Conservation (phyloP, 2,888 invertebrate genomes). For the Agrotis exclamationis region DNA sequence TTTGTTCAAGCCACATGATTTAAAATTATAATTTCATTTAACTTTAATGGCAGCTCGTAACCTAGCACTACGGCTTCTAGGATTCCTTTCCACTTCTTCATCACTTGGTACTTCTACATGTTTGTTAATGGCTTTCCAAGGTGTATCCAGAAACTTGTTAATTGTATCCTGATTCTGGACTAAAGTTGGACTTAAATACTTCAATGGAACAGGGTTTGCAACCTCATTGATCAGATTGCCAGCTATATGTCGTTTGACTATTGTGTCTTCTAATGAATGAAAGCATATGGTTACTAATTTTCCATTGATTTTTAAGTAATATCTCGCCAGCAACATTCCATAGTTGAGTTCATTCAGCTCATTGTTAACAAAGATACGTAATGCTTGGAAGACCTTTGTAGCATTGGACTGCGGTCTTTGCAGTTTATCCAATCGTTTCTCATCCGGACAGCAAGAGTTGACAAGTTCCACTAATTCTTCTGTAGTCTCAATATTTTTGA, state of each 20-base stretch:
- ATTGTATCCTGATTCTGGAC: slow-evolving; percentile 92
- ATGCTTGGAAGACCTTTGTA: slow-evolving; percentile 97
- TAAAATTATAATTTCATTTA: slow-evolving; percentile 78
- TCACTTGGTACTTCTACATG: slow-evolving; percentile 94
- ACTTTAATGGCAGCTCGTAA: slow-evolving; percentile 96
- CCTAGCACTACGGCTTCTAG: slow-evolving; percentile 97
- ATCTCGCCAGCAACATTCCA: slow-evolving; percentile 95
- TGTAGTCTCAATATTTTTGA: slow-evolving; percentile 95
- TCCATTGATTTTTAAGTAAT: slow-evolving; percentile 95
- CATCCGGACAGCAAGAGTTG: slow-evolving; percentile 91
- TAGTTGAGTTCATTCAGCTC: slow-evolving; percentile 98
- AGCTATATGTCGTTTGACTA: slow-evolving; percentile 97
- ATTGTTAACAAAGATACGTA: slow-evolving; percentile 98
- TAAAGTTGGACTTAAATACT: slow-evolving; percentile 92
- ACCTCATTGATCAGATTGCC: slow-evolving; percentile 94
- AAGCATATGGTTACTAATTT: slow-evolving; percentile 96
- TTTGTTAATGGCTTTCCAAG: slow-evolving; percentile 95
- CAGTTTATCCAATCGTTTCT: slow-evolving; percentile 93
- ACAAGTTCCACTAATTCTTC: slow-evolving; percentile 95
- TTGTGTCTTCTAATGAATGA: slow-evolving; percentile 98
- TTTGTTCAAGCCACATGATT: neutral
- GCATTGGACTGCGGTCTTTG: slow-evolving; percentile 95
- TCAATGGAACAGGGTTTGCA: slow-evolving; percentile 93
- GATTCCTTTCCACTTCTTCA: slow-evolving; percentile 95
- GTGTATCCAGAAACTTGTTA: slow-evolving; percentile 91